Conservation (phyloP, 1,140 invertebrate species). For the Drosophila guanche region DNA sequence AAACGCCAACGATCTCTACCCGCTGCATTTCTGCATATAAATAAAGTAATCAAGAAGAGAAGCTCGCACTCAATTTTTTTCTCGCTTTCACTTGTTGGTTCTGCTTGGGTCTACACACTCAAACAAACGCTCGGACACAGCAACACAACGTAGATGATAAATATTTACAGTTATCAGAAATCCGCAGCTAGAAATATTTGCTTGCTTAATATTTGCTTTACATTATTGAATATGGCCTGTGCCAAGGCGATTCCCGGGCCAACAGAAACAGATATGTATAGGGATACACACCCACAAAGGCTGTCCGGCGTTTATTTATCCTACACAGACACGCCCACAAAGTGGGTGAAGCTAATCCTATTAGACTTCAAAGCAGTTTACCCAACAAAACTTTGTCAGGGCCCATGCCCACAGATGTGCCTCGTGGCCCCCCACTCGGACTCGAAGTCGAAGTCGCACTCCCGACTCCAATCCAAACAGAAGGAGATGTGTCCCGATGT, state of each 20-base stretch:
- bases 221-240: conserved; percentile 69
- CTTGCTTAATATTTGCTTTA: conserved; percentile 62
- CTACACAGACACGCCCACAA: conserved; percentile 44
- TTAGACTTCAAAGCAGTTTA: conserved; percentile 79
- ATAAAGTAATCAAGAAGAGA: too few relatives aligned
- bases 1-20: too few relatives aligned
- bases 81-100: too few relatives aligned
- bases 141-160: conserved; percentile 12
- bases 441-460: too few relatives aligned
- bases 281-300: conserved; percentile 6
- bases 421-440: background rate
- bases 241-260: conserved; percentile 34
- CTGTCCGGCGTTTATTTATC: conserved; percentile 56
- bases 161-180: conserved; percentile 47
- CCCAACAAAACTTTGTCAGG: conserved; percentile 68
- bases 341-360: conserved; percentile 63
- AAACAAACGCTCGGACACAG: background rate
- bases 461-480: too few relatives aligned
- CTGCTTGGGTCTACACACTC: background rate
- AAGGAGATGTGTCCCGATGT: too few relatives aligned
- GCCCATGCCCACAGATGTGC: conserved; percentile 44
- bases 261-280: conserved; percentile 17
- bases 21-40: too few relatives aligned
- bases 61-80: too few relatives aligned
- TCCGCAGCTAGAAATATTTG: conserved; percentile 42